These are phyloP conservation scores for Chydorus sphaericus DNA, from an alignment of 2,888 invertebrate species.

Conservation along the genomic window DNA sequence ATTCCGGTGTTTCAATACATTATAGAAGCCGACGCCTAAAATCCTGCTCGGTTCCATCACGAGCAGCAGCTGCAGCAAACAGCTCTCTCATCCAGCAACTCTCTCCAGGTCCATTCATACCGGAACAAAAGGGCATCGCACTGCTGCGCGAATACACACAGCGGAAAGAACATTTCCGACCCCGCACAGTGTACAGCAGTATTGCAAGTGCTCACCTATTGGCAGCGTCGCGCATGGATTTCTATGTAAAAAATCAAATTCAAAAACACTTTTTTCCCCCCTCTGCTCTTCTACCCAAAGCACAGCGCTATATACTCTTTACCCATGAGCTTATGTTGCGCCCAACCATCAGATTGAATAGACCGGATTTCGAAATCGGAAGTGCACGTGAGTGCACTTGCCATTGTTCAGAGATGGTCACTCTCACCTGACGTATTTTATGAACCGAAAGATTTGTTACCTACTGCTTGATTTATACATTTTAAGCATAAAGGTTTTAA, in stretches of 20 bases:
- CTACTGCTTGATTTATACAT: background rate
- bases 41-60: too few relatives aligned
- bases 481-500: background rate
- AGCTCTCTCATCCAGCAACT: too few relatives aligned
- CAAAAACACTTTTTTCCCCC: too few relatives aligned
- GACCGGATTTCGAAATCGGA: constrained; percentile 5
- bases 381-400: background rate
- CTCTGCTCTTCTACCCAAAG: too few relatives aligned
- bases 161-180: constrained; percentile 3
- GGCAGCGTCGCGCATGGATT: too few relatives aligned
- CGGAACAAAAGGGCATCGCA: too few relatives aligned
- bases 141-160: too few relatives aligned
- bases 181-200: background rate
- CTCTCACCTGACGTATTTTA: background rate
- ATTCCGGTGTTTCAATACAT: too few relatives aligned
- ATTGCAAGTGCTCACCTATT: too few relatives aligned
- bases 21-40: too few relatives aligned
- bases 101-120: too few relatives aligned
- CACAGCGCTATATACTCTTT: background rate
- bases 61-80: too few relatives aligned
- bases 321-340: background rate
- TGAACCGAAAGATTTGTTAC: background rate
- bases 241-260: background rate
- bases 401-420: background rate
- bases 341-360: background rate